Base-by-base conservation (phyloP, 2,113 vertebrate species). In the Amblyornis subalaris region DNA sequence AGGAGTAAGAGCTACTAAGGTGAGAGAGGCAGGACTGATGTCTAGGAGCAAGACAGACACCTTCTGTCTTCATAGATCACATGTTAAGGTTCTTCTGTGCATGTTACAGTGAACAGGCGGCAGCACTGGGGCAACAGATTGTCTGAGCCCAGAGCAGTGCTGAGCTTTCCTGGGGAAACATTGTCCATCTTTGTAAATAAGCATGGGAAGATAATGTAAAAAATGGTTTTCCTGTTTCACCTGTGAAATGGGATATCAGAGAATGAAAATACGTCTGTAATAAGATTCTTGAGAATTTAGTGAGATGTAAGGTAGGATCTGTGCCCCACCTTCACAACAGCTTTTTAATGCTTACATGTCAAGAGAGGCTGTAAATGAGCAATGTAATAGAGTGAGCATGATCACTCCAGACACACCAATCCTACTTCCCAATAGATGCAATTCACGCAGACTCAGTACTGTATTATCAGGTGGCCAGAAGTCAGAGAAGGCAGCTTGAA, bases 81-180 rank as follows among this genome's bases (percentile, higher is more conserved):
- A 1, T 4, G 3, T 28, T 75, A 7, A 2, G 2, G 10, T 35
- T 51, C 17, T 23, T 17, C 14, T 45, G 13, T 62, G 20, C 7
- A 1, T 7, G 10, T 42, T 35, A 14, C 21, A 51, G 16, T 6
- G 26, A 19, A 8, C 16, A 29, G 78, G 31, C 33, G 44, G 66
- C 3, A 7, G 54, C 13, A 4, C 5, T 6, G 12, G 14, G 6
- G 13, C 36, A 48, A 53, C 14, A 5, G 18, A 33, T 38, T 1
- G 0, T 2, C 3, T 38, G n/a, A 87, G 29, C 51, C 69, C 53
- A 67, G 38, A 45, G 5, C 15, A 42, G 18, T 5, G 7, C n/a
- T 38, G 65, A 66, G 28, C 29, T 40, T 47, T 61, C 83, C 44
- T 35, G 8, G 7, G 26, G 55, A 71, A 85, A 67, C 8, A 5